Evolutionary conservation across 2,888 invertebrate species (phyloP).

Genomic region (Blera fallax): DNA sequence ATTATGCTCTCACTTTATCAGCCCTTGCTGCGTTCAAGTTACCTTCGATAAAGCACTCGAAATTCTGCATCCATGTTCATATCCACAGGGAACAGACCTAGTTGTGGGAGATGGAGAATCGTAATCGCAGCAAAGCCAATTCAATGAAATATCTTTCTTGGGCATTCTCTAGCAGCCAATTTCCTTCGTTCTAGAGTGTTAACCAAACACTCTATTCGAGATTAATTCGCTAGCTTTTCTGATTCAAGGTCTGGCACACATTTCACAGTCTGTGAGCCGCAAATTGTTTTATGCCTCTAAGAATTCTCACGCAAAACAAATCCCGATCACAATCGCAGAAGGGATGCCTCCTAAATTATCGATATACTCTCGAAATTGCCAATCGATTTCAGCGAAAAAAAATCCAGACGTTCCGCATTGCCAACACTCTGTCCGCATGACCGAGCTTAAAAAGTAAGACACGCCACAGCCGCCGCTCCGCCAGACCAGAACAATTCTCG

Average conservation of each 20-base stretch:
- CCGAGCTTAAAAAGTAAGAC: not conserved
- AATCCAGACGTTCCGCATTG: slow-evolving; percentile 32
- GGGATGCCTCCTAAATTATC: not conserved
- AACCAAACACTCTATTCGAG: not conserved
- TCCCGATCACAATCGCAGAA: not conserved
- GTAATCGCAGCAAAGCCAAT: too few species aligned
- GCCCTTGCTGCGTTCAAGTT: too few species aligned
- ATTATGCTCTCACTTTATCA: too few species aligned
- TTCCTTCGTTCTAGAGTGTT: too few species aligned
- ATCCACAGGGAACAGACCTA: too few species aligned
- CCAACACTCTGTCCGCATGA: not conserved
- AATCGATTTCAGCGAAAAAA: slow-evolving; percentile 1
- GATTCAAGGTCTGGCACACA: not conserved
- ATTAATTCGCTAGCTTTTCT: not conserved
- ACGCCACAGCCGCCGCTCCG: not conserved
- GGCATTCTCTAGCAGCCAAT: too few species aligned
- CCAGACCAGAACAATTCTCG: slow-evolving; percentile 35
- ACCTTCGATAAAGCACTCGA: too few species aligned
- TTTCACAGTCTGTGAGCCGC: not conserved
- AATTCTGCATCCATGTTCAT: too few species aligned
- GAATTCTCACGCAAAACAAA: not conserved
- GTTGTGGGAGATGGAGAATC: too few species aligned
- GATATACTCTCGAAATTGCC: not conserved
- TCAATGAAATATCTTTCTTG: too few species aligned
- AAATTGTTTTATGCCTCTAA: not conserved